Base-by-base conservation (phyloP, 2,888 invertebrate species). In the Scaptomyza reducta region DNA sequence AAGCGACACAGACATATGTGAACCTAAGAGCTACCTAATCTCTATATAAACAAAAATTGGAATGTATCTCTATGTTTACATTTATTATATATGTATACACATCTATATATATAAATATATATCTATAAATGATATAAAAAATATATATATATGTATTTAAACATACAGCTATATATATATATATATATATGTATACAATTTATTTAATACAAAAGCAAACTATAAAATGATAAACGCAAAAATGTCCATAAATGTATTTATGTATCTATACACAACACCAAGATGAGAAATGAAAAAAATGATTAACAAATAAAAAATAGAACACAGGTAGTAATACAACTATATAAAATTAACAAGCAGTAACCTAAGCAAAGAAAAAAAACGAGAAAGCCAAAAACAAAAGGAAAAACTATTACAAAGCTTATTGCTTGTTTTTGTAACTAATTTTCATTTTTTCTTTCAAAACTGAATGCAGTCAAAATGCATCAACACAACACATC, bases 231-330 rank as follows among this genome's bases (percentile, higher is more conserved):
- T 62, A 73, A 74, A 75, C 53, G 75, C 70, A 66, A 80, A 79
- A 79, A 84, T 84, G 83, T 84, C 83, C 83, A 87, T 84, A 87
- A 87, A 88, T 88, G 87, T 85, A 83, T 84, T 88, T 88, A 85
- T 88, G 88, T 88, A 87, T 86, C 78, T 84, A 82, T 86, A 84
- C 88, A 87, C 83, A 71, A 83, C 72, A 77, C 69, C 53, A 60
- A 13, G 13, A 31, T 9, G 1, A 33, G 13, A 6, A 33, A 33
- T 6, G 5, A 4, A 55, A 68, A 58, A 40, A 14, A 33, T 59
- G 42, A 67, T 55, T 42, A 61, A 46, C 44, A 60, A 57, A 63
- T 6, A 50, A 50, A 50, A 29, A 18, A 55, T 22, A 59, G 51
- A 81, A 65, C 56, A 74, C 67, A 74, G 78, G 75, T 75, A 74